Percentiles rank a stretch among this genome's conserved stretches.
phyloP scores from a whole-genome alignment of 2,888 invertebrate species.

The Capitulum mitella region DNA sequence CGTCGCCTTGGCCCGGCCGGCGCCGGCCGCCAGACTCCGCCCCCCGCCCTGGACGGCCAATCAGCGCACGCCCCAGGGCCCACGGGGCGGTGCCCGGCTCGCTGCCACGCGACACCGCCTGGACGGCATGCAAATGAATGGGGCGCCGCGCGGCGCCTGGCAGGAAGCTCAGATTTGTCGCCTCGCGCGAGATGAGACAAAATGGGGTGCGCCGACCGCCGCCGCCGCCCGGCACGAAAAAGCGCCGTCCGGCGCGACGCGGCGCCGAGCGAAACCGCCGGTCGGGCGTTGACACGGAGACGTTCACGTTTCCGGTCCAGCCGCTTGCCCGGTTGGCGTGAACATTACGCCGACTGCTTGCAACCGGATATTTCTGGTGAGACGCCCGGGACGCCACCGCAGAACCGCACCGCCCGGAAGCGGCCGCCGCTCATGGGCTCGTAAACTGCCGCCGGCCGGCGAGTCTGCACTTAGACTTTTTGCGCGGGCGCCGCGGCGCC shows the following conservation, averaged over 20 bases:
- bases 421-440: background rate
- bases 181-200: background rate
- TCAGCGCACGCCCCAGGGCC: background rate
- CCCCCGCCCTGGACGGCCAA: background rate
- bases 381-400: background rate
- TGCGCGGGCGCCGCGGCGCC: background rate
- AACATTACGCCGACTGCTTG: background rate
- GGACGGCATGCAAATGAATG: conserved; percentile 1
- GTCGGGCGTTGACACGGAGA: background rate
- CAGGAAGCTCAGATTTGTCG: background rate
- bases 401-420: background rate
- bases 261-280: background rate
- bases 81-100: background rate
- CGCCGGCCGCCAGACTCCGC: background rate
- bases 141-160: background rate
- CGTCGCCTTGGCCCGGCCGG: no score
- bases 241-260: background rate
- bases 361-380: background rate
- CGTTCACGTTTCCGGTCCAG: background rate
- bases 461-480: background rate
- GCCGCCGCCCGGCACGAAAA: background rate
- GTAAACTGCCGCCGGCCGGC: background rate
- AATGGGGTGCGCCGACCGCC: background rate
- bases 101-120: background rate
- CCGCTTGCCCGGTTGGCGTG: background rate